These are phyloP conservation scores for Alectoris magna DNA, from an alignment of 2,797 vertebrate species.

Conservation along the genomic window DNA sequence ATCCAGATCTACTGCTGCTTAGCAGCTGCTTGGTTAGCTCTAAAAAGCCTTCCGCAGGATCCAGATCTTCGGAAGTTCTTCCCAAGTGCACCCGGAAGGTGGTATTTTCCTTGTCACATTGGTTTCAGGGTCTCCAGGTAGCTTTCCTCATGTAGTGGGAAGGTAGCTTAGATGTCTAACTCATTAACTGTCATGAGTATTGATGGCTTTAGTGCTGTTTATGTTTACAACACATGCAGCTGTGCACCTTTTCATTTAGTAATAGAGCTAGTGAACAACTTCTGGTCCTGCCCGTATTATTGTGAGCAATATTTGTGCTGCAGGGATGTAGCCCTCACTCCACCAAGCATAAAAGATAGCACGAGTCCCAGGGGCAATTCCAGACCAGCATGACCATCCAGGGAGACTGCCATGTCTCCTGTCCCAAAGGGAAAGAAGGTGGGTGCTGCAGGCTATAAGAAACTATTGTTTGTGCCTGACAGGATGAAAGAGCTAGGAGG, in stretches of 20 bases:
- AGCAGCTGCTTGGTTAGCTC: neutral
- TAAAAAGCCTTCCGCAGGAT: neutral
- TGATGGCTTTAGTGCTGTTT: neutral
- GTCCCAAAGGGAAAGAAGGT: neutral
- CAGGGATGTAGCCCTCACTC: neutral
- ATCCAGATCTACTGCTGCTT: neutral
- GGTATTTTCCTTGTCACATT: neutral
- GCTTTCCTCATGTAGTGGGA: neutral
- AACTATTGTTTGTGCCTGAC: constrained; percentile 1
- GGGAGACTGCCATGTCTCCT: neutral
- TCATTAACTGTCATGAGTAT: neutral
- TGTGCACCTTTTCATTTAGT: neutral
- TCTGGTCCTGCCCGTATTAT: neutral
- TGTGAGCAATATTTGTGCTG: neutral
- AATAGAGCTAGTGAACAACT: neutral
- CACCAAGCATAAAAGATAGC: neutral
- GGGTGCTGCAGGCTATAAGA: neutral
- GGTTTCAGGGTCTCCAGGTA: neutral
- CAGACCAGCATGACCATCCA: neutral
- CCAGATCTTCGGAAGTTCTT: neutral
- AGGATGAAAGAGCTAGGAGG: neutral
- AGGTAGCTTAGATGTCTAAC: neutral
- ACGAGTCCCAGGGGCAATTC: neutral
- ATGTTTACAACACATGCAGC: neutral
- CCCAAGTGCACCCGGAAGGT: neutral